These are phyloP conservation scores for Drosophila algonquin DNA, from an alignment of 2,888 invertebrate species.

Conservation along the genomic window DNA sequence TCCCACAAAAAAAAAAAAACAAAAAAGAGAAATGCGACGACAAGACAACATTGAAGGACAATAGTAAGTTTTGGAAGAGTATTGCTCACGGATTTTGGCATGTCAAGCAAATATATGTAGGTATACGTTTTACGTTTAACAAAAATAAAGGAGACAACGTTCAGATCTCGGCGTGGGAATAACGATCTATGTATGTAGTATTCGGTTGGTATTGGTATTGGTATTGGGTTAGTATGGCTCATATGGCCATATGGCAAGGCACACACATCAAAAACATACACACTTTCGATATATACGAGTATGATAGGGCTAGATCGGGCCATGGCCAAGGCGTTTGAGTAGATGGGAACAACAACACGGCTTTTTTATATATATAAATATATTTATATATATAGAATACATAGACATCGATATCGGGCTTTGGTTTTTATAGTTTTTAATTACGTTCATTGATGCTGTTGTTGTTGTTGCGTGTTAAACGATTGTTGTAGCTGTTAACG, in stretches of 20 bases:
- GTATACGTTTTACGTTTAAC: slow-evolving; percentile 7
- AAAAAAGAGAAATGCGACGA: slow-evolving; percentile 26
- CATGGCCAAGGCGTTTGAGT: slow-evolving; percentile 50
- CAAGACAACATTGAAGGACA: slow-evolving; percentile 37
- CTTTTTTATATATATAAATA: slow-evolving; percentile 38
- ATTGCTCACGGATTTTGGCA: slow-evolving; percentile 13
- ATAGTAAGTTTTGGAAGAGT: slow-evolving; percentile 10
- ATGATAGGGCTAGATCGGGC: slow-evolving; percentile 48
- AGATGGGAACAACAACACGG: slow-evolving; percentile 46
- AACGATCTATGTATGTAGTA: slow-evolving; percentile 19
- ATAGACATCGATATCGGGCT: slow-evolving; percentile 72
- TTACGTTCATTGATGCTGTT: slow-evolving; percentile 57
- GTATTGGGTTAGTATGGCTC: slow-evolving; percentile 29
- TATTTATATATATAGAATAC: slow-evolving; percentile 44
- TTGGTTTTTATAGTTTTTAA: slow-evolving; percentile 42
- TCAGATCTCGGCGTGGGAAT: slow-evolving; percentile 23
- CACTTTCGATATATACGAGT: slow-evolving; percentile 14
- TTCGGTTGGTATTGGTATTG: slow-evolving; percentile 1
- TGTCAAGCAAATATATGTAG: slow-evolving; percentile 16
- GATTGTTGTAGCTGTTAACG: slow-evolving; percentile 65
- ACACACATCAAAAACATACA: slow-evolving; percentile 43
- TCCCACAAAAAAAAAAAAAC: slow-evolving; percentile 11
- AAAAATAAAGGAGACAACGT: slow-evolving; percentile 30
- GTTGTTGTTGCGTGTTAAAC: slow-evolving; percentile 71
- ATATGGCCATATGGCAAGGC: slow-evolving; percentile 67